Evolutionary conservation across 2,113 vertebrate species (phyloP).

Genomic region (Myodes glareolus): DNA sequence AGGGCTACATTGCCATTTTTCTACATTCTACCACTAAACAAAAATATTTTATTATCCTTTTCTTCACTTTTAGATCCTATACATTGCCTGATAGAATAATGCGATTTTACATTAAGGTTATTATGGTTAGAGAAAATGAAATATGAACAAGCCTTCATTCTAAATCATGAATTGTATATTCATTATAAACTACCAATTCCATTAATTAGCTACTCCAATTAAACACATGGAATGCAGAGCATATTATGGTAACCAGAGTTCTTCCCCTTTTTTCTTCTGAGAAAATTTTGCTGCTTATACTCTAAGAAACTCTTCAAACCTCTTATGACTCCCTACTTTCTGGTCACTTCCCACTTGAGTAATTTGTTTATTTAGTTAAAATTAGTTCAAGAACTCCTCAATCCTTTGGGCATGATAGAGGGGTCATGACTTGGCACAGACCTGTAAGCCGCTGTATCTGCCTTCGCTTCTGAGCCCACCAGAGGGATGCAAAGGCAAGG

Average conservation of each 20-base stretch:
- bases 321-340: not conserved
- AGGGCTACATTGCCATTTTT: not conserved
- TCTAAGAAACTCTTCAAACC: not conserved
- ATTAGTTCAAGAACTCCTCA: not conserved
- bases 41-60: not conserved
- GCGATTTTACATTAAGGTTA: not conserved
- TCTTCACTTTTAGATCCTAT: not conserved
- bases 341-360: not conserved
- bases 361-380: not conserved
- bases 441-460: slow-evolving; percentile 57
- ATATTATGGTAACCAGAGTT: not conserved
- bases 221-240: not conserved
- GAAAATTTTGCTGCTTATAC: not conserved
- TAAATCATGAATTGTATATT: not conserved
- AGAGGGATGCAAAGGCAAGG: not conserved
- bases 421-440: not conserved
- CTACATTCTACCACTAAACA: not conserved
- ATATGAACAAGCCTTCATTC: not conserved
- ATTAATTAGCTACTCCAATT: not conserved
- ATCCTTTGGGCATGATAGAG: not conserved
- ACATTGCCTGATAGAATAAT: not conserved
- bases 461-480: slow-evolving; percentile 57
- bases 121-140: not conserved
- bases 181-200: not conserved
- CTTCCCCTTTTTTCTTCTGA: not conserved